Percentiles rank a stretch among this genome's conserved stretches.
Conservation (phyloP, 37 sponge, comb jelly and placozoan genomes). For the Beroe forskalii region DNA sequence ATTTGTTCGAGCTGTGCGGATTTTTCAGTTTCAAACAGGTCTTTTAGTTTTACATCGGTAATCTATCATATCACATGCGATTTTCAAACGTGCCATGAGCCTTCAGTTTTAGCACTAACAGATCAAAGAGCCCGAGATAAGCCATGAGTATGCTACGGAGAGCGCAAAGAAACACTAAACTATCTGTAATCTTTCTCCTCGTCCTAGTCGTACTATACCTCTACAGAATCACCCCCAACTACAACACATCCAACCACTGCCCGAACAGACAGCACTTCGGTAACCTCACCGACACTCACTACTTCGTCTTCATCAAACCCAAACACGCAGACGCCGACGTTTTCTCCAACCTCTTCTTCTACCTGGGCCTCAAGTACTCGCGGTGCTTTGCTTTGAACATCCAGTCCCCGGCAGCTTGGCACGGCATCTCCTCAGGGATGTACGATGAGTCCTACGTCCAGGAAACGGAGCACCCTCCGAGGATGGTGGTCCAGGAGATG, state of each 20-base stretch:
- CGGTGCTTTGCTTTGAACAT: constrained; percentile 27
- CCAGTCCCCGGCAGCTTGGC: constrained; percentile 3
- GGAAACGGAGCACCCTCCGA: background rate
- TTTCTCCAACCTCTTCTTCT: constrained; percentile 39
- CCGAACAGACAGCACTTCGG: background rate
- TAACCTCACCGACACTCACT: constrained; percentile 5
- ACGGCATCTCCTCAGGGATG: background rate
- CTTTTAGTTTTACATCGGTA: too few species aligned
- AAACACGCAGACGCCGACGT: constrained; percentile 11
- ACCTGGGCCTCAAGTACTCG: constrained; percentile 12
- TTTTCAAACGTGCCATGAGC: too few species aligned
- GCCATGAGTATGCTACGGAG: too few species aligned
- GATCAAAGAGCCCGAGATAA: too few species aligned
- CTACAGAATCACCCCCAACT: too few species aligned
- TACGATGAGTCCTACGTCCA: background rate
- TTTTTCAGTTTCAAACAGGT: too few species aligned
- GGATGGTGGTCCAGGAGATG: background rate
- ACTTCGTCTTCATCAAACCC: constrained; percentile 22
- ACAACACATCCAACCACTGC: background rate
- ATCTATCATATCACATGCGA: too few species aligned
- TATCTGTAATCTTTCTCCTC: too few species aligned
- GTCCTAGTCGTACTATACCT: too few species aligned
- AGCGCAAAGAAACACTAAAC: too few species aligned
- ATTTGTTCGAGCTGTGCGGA: too few species aligned
- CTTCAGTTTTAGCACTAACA: too few species aligned